Conservation (phyloP, 1,140 invertebrate genomes). For the Oryctes rhinoceros region DNA sequence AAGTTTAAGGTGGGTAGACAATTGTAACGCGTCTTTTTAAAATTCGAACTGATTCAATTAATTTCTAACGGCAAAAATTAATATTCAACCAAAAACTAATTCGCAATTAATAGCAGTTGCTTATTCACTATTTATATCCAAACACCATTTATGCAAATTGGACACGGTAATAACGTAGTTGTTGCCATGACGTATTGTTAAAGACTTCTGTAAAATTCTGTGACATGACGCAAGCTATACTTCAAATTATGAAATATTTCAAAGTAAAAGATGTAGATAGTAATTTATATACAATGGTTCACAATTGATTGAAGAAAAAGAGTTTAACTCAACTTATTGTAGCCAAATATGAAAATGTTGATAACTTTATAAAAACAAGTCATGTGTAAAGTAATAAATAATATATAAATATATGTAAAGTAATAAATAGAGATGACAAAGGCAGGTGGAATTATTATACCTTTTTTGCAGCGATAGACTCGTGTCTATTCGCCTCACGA, state of each 20-base stretch:
- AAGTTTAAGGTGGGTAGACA: neutral
- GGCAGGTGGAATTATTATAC: no score
- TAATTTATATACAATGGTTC: no score
- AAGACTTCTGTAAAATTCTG: neutral
- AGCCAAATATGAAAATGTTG: no score
- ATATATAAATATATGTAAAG: no score
- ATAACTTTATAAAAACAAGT: no score
- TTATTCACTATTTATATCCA: neutral
- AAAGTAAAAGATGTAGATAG: neutral
- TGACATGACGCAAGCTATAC: neutral
- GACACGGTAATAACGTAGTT: neutral
- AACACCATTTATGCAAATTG: neutral
- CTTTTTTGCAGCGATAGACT: no score
- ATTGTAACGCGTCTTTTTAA: neutral
- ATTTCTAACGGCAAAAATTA: neutral
- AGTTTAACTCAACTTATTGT: no score
- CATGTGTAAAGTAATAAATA: no score
- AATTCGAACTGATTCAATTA: neutral
- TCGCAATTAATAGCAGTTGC: neutral
- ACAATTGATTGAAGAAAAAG: no score
- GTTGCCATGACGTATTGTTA: no score
- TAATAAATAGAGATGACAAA: no score
- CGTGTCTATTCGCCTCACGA: no score
- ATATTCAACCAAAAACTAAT: neutral
- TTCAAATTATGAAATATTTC: neutral